Conservation (phyloP, 2,113 vertebrate species). For the Orcinus orca region DNA sequence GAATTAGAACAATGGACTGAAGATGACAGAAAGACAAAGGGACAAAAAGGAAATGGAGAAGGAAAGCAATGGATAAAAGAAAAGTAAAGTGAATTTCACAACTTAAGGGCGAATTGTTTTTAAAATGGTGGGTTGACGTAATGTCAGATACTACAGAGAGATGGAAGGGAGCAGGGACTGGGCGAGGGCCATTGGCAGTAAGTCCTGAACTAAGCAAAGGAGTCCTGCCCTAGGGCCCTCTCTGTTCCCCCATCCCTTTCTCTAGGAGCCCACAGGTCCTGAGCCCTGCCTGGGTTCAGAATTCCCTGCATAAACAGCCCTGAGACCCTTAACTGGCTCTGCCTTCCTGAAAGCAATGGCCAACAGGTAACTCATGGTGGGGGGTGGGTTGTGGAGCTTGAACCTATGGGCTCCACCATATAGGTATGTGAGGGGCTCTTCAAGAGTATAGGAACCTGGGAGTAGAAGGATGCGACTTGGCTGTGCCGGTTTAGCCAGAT, state of each 20-base stretch:
- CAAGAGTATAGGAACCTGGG: not conserved
- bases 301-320: no score
- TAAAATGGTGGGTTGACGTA: not conserved
- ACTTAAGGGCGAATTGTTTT: no score
- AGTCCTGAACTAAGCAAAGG: not conserved
- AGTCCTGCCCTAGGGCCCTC: not conserved
- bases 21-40: not conserved
- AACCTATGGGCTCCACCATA: not conserved
- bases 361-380: not conserved
- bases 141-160: not conserved
- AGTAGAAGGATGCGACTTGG: rapidly evolving
- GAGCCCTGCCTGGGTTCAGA: not conserved
- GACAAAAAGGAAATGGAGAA: not conserved
- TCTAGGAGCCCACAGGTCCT: not conserved
- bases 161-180: not conserved
- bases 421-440: not conserved
- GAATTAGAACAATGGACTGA: not conserved
- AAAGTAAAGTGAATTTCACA: not conserved
- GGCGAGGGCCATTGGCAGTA: no score
- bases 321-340: not conserved
- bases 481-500: rapidly evolving
- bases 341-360: not conserved
- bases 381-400: not conserved
- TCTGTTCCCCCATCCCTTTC: not conserved
- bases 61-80: not conserved